Conservation (phyloP, 1,140 invertebrate genomes). For the Periplaneta americana region DNA sequence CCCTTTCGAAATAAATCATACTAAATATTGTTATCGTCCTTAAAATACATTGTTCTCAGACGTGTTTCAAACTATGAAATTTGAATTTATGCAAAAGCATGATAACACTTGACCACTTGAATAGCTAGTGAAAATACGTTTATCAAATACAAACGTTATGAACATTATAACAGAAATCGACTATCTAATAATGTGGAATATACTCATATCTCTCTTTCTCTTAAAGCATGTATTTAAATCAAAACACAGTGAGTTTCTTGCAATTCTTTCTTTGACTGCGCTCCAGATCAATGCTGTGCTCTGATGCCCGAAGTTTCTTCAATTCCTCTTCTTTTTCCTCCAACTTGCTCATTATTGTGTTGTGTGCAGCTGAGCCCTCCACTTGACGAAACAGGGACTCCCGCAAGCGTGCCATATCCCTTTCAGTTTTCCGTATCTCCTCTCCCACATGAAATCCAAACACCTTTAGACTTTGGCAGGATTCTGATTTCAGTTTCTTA, state of each 20-base stretch:
- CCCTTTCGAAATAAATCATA: too few species aligned
- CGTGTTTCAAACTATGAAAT: too few species aligned
- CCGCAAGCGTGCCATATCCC: not conserved
- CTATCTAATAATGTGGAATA: conserved; percentile 38
- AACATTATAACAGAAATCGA: too few species aligned
- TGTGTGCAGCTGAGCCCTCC: not conserved
- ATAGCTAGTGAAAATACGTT: too few species aligned
- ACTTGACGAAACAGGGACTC: conserved; percentile 8
- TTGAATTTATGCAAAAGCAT: too few species aligned
- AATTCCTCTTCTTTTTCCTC: conserved; percentile 1
- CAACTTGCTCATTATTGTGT: not conserved
- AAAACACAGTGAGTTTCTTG: conserved; percentile 12
- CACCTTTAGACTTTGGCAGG: not conserved
- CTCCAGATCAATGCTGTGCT: conserved; percentile 5
- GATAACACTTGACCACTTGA: too few species aligned
- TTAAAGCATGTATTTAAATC: conserved; percentile 24
- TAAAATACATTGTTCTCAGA: too few species aligned
- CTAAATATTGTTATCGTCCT: too few species aligned
- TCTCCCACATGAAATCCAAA: not conserved
- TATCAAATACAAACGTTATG: too few species aligned
- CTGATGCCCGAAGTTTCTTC: not conserved
- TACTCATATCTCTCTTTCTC: conserved; percentile 33
- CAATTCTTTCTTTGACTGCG: conserved; percentile 2
- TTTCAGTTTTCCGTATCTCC: conserved; percentile 2
- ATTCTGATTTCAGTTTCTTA: not conserved